Conservation (phyloP, 2,797 vertebrate genomes). For the Sphenodon punctatus region DNA sequence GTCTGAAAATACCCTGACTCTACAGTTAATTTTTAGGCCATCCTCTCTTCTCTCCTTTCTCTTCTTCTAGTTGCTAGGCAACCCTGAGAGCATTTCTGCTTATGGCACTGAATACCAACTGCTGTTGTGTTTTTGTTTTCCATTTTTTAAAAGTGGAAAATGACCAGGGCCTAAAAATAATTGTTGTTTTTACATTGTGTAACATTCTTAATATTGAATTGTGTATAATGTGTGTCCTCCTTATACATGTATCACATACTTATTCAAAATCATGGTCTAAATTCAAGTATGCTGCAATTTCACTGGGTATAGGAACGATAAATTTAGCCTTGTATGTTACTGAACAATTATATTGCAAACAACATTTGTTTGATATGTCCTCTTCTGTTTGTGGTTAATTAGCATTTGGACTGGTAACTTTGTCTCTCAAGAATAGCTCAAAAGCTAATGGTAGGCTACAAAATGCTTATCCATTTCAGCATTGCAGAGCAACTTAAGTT, state of each 20-base stretch:
- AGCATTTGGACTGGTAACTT: not conserved
- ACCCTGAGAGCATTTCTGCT: not conserved
- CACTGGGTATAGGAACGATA: not conserved
- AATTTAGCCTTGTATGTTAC: not conserved
- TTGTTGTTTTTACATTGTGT: not conserved
- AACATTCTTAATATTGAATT: not conserved
- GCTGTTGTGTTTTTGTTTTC: not conserved
- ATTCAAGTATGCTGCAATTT: not conserved
- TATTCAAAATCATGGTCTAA: not conserved
- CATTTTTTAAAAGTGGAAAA: not conserved
- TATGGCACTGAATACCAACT: not conserved
- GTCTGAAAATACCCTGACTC: too few relatives aligned
- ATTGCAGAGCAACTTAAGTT: not conserved
- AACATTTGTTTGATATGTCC: not conserved
- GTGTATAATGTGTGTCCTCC: rapidly evolving
- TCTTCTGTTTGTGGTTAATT: not conserved
- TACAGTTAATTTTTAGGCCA: not conserved
- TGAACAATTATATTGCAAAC: not conserved
- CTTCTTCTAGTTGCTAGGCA: not conserved
- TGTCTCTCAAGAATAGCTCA: not conserved
- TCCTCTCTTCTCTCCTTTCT: not conserved
- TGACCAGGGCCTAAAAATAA: not conserved
- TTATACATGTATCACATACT: not conserved
- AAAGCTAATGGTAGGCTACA: not conserved
- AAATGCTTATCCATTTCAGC: not conserved